Evolutionary conservation across 2,113 vertebrate species (phyloP).

Genomic region (Lathamus discolor): DNA sequence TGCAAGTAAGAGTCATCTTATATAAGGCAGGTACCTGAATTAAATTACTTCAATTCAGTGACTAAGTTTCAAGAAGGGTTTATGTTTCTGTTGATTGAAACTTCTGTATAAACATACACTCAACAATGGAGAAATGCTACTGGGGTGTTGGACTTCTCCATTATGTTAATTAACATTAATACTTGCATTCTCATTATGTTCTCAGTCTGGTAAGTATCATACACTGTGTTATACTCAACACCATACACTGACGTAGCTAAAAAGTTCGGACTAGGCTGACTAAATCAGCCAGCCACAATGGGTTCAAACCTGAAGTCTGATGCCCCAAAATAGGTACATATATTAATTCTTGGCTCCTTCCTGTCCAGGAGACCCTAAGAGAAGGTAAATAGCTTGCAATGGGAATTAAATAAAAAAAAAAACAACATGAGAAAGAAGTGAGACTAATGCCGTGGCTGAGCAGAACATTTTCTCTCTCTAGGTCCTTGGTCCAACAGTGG

Average conservation of each 20-base stretch:
- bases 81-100: not conserved
- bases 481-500: conserved; percentile 16
- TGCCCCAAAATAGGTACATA: not conserved
- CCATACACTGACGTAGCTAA: not conserved
- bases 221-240: not conserved
- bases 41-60: not conserved
- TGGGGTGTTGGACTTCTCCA: not conserved
- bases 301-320: not conserved
- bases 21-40: not conserved
- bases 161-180: not conserved
- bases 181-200: not conserved
- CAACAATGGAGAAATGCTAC: not conserved
- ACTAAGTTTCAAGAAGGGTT: not conserved
- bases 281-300: not conserved
- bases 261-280: not conserved
- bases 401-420: not conserved
- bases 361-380: not conserved
- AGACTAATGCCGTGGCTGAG: not conserved
- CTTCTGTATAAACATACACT: not conserved
- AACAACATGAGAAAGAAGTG: not conserved
- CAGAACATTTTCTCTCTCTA: not conserved
- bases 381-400: not conserved
- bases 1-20: not conserved
- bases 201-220: not conserved
- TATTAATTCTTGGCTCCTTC: not conserved